A percentile compares a stretch with the other conserved stretches of the same genome.
Conservation (phyloP, 2,888 invertebrate species). For the Clanis bilineata region DNA sequence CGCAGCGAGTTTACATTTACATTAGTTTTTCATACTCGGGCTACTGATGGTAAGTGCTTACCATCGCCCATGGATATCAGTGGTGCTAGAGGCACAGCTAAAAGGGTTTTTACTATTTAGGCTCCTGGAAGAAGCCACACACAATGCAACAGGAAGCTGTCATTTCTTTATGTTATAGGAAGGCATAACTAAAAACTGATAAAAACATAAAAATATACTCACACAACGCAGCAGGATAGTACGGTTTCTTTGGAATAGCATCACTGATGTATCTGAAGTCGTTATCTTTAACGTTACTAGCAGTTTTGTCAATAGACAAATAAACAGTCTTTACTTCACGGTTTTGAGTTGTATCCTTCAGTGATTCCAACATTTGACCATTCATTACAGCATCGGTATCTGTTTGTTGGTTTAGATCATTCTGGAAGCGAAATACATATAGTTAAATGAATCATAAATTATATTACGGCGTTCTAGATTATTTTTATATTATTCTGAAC, state of each 20-base stretch:
- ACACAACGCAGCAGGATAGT: slow-evolving; percentile 77
- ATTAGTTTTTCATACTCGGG: no score
- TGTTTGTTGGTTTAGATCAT: slow-evolving; percentile 23
- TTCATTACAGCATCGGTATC: slow-evolving; percentile 36
- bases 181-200: neutral
- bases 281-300: slow-evolving; percentile 60
- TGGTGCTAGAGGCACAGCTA: no score
- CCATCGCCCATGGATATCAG: no score
- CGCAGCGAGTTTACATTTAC: no score
- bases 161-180: neutral
- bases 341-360: slow-evolving; percentile 42
- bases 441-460: no score
- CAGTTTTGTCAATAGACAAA: slow-evolving; percentile 72
- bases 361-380: slow-evolving; percentile 63
- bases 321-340: slow-evolving; percentile 56
- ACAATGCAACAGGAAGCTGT: neutral
- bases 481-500: no score
- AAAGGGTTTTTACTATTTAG: no score
- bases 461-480: no score
- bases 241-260: slow-evolving; percentile 68
- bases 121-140: no score
- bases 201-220: slow-evolving; percentile 35
- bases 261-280: slow-evolving; percentile 79
- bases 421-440: slow-evolving; percentile 51
- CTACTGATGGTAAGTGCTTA: no score